Percentiles rank a stretch among this genome's conserved stretches.
These are phyloP conservation scores for Liasis olivaceus DNA, from an alignment of 2,797 vertebrate genomes.

Conservation along the genomic window DNA sequence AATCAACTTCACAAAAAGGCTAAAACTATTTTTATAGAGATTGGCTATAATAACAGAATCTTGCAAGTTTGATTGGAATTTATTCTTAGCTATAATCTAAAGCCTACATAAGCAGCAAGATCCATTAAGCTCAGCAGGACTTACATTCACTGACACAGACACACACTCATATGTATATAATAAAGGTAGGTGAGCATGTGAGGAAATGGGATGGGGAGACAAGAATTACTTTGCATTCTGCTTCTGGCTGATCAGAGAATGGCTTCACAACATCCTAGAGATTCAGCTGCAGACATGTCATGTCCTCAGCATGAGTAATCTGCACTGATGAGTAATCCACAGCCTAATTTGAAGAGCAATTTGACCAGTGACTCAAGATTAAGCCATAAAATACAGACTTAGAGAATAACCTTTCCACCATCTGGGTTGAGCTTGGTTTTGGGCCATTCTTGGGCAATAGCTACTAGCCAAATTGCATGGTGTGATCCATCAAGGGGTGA, in stretches of 20 bases:
- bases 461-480: conserved; percentile 63
- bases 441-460: conserved; percentile 55
- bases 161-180: neutral
- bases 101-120: neutral
- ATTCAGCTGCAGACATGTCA: conserved; percentile 71
- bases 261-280: neutral
- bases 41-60: neutral
- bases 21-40: neutral
- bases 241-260: conserved; percentile 37
- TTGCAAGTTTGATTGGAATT: neutral
- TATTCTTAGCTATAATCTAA: neutral
- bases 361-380: conserved; percentile 51
- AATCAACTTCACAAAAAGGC: neutral
- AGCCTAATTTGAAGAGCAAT: conserved; percentile 61
- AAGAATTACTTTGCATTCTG: conserved; percentile 54
- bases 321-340: conserved; percentile 47
- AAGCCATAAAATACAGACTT: conserved; percentile 63
- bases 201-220: neutral
- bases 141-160: neutral
- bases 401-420: conserved; percentile 65
- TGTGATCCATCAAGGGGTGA: conserved; percentile 50
- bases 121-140: neutral
- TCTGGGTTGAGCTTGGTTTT: conserved; percentile 38
- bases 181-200: neutral
- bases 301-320: conserved; percentile 69